Conservation (phyloP, 2,797 vertebrate genomes). For the Sternotherus odoratus region DNA sequence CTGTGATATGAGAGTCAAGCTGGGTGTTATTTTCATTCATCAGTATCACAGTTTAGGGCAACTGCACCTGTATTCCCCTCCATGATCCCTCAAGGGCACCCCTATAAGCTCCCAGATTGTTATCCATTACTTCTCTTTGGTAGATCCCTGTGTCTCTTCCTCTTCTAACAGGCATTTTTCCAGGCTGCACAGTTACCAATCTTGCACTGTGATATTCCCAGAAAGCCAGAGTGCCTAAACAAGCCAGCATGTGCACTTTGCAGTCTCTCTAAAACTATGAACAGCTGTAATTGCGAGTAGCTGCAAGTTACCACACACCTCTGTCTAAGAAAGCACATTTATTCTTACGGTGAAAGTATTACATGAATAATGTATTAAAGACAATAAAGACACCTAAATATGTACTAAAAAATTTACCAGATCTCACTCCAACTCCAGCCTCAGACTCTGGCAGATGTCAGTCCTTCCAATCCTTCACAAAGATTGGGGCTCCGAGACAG, state of each 20-base stretch:
- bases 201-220: neutral
- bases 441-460: neutral
- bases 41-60: neutral
- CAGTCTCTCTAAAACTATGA: neutral
- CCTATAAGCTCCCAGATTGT: neutral
- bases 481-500: neutral
- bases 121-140: neutral
- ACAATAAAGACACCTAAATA: neutral
- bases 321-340: neutral
- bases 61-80: neutral
- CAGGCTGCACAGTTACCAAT: neutral
- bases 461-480: neutral
- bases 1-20: neutral
- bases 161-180: neutral
- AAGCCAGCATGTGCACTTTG: neutral
- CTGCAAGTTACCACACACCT: neutral
- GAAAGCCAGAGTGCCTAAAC: neutral
- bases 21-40: neutral
- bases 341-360: neutral
- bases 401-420: neutral
- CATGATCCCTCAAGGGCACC: neutral
- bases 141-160: neutral
- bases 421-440: neutral
- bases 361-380: neutral
- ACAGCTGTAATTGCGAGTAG: neutral